These are phyloP conservation scores for Mormyrus hasselquistii DNA, from an alignment of 2,797 vertebrate genomes.

Conservation along the genomic window DNA sequence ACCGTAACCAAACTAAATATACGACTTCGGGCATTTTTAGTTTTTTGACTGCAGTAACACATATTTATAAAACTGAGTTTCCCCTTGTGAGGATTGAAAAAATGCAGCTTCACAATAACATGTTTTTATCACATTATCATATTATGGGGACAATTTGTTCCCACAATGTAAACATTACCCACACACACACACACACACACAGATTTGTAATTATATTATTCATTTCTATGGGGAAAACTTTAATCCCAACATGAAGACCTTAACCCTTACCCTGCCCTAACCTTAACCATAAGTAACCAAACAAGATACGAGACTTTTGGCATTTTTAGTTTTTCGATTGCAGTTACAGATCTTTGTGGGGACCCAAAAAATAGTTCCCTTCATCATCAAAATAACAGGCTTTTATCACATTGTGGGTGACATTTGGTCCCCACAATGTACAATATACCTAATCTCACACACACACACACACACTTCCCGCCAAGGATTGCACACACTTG, in stretches of 20 bases:
- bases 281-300: not conserved
- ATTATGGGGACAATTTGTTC: not conserved
- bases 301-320: not conserved
- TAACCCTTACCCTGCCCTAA: not conserved
- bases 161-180: not conserved
- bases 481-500: not conserved
- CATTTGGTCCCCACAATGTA: not conserved
- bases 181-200: not conserved
- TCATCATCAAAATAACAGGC: not conserved
- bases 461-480: not conserved
- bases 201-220: not conserved
- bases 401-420: not conserved
- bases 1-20: not conserved
- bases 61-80: not conserved
- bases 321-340: not conserved
- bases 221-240: not conserved
- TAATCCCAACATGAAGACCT: not conserved
- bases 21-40: not conserved
- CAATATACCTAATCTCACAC: not conserved
- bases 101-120: not conserved
- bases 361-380: not conserved
- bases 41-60: not conserved
- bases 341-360: not conserved
- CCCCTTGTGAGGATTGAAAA: not conserved
- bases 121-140: not conserved